phyloP scores from a whole-genome alignment of 2,113 vertebrate species.

The Atherinomorus stipes region DNA sequence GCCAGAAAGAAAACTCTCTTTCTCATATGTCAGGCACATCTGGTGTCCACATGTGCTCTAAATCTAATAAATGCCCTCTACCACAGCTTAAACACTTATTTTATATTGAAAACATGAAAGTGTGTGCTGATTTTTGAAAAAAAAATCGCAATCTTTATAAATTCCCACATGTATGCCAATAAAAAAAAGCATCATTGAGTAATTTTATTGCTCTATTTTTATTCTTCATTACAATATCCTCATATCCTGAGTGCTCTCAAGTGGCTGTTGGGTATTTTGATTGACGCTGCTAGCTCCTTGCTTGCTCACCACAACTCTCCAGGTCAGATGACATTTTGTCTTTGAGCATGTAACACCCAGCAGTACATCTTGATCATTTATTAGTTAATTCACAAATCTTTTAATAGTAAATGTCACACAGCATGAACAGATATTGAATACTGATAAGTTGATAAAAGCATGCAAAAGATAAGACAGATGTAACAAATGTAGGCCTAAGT shows the following conservation, averaged over 20 bases:
- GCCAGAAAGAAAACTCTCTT: slow-evolving; percentile 18
- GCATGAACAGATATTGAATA: neutral
- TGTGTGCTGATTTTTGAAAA: neutral
- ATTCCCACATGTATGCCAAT: slow-evolving; percentile 17
- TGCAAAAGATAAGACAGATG: neutral
- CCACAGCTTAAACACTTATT: slow-evolving; percentile 45
- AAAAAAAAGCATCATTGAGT: slow-evolving; percentile 34
- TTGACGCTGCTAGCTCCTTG: neutral
- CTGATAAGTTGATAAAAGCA: neutral
- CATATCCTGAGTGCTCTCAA: slow-evolving; percentile 20
- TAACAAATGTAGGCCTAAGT: neutral
- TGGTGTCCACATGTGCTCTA: slow-evolving; percentile 56
- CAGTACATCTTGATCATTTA: no score
- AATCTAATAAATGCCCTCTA: slow-evolving; percentile 35
- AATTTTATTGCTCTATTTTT: slow-evolving; percentile 34
- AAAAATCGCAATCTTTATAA: neutral
- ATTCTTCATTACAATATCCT: slow-evolving; percentile 25
- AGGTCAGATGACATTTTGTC: no score
- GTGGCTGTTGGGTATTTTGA: slow-evolving; percentile 37
- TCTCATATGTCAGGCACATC: slow-evolving; percentile 35
- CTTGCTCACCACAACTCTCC: no score
- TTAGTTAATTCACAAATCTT: no score
- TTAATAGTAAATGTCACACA: neutral
- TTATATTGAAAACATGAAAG: slow-evolving; percentile 33
- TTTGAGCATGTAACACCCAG: no score